Evolutionary conservation across 1,140 invertebrate genomes (phyloP).

Genomic region (Choristoneura fumiferana): DNA sequence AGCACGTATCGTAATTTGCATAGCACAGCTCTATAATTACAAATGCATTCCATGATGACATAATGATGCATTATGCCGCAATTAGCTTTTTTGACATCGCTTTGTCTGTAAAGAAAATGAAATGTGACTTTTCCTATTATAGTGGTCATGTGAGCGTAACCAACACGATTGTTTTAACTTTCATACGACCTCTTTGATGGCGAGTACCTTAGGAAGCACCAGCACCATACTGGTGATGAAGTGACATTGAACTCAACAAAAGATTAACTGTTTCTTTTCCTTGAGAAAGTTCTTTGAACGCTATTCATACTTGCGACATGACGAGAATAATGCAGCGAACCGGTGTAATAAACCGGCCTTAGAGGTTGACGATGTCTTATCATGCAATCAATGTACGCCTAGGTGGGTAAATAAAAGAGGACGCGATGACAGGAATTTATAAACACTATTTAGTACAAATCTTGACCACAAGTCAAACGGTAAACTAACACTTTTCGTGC

Average conservation of each 20-base stretch:
- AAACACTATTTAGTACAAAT: not conserved
- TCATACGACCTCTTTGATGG: slow-evolving; percentile 6
- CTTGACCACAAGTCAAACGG: no score
- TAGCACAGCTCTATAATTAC: slow-evolving; percentile 30
- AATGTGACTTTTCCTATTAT: slow-evolving; percentile 50
- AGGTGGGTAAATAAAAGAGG: slow-evolving; percentile 5
- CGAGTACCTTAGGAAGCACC: not conserved
- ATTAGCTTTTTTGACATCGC: slow-evolving; percentile 39
- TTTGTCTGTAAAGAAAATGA: slow-evolving; percentile 46
- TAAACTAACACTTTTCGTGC: no score
- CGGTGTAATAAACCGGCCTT: slow-evolving; percentile 6
- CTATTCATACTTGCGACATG: slow-evolving; percentile 38
- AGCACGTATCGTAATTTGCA: not conserved
- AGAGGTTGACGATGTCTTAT: not conserved
- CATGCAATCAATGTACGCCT: not conserved
- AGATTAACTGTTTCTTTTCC: slow-evolving; percentile 48
- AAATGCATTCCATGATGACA: slow-evolving; percentile 39
- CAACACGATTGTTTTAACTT: slow-evolving; percentile 7
- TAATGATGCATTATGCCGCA: slow-evolving; percentile 39
- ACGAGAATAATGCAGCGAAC: slow-evolving; percentile 30
- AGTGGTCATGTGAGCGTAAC: slow-evolving; percentile 48
- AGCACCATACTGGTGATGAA: slow-evolving; percentile 18
- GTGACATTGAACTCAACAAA: slow-evolving; percentile 41
- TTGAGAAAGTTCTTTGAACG: slow-evolving; percentile 41
- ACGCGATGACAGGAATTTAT: not conserved